A percentile compares a stretch with the other conserved stretches of the same genome.
Conservation (phyloP, 1,140 invertebrate species). For the Yoshiicerus persimilis region DNA sequence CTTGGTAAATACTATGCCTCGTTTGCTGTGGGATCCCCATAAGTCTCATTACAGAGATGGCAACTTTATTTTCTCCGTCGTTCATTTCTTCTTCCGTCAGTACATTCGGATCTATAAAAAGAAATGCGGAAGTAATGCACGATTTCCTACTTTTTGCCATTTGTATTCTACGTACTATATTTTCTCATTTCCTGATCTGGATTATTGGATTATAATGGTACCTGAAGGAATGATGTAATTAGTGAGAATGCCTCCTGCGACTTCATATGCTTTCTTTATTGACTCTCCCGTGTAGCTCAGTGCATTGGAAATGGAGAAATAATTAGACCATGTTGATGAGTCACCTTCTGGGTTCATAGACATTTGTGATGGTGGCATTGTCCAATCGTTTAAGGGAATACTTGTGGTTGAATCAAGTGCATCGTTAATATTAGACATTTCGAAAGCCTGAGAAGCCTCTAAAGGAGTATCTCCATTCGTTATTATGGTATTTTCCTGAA, state of each 20-base stretch:
- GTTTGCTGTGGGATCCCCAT: slow-evolving; percentile 23
- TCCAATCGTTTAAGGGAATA: neutral
- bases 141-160: too few species aligned
- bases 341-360: neutral
- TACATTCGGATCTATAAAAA: neutral
- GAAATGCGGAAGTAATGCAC: too few species aligned
- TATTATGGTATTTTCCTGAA: neutral
- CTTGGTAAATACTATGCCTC: slow-evolving; percentile 25
- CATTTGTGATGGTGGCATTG: neutral
- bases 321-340: neutral
- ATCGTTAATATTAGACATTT: neutral
- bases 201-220: too few species aligned
- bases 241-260: neutral
- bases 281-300: neutral
- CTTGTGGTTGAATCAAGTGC: neutral
- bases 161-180: too few species aligned
- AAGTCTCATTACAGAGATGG: slow-evolving; percentile 35
- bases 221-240: neutral
- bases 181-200: too few species aligned
- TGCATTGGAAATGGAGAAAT: neutral
- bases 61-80: slow-evolving; percentile 2
- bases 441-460: neutral
- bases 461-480: neutral
- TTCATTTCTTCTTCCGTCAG: slow-evolving; percentile 5
- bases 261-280: neutral